Conservation (phyloP, 2,888 invertebrate genomes). For the Amaurobius ferox region DNA sequence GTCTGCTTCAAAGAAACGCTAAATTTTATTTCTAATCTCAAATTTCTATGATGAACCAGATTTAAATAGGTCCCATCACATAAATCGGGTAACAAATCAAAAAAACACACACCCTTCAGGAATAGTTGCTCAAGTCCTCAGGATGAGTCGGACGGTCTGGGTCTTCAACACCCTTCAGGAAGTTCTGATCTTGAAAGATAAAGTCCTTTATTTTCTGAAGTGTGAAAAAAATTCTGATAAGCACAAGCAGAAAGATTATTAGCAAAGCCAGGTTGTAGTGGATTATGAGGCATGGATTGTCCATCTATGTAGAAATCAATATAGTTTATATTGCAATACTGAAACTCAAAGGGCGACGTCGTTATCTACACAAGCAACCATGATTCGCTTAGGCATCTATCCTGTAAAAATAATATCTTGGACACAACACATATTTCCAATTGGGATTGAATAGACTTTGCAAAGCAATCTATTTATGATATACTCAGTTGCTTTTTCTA, state of each 20-base stretch:
- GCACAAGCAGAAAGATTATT: conserved; percentile 56
- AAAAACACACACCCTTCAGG: too few relatives aligned
- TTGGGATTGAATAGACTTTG: conserved; percentile 34
- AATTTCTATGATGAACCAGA: not conserved
- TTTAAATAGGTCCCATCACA: not conserved
- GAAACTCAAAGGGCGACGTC: conserved; percentile 30
- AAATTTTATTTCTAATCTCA: not conserved
- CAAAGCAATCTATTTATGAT: conserved; percentile 20
- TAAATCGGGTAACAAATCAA: too few relatives aligned
- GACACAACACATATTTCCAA: conserved; percentile 73
- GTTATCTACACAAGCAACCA: conserved; percentile 27
- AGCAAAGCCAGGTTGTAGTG: conserved; percentile 16
- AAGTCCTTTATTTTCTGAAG: conserved; percentile 36
- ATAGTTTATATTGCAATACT: conserved; percentile 41
- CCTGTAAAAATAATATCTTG: conserved; percentile 76
- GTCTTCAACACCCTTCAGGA: not conserved
- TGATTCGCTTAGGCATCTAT: conserved; percentile 74
- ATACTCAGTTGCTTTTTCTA: conserved; percentile 27
- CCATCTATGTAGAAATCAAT: conserved; percentile 29
- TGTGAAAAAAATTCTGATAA: conserved; percentile 75
- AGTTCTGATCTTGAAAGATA: conserved; percentile 20
- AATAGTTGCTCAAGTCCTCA: too few relatives aligned
- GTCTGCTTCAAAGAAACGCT: not conserved
- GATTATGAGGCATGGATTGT: conserved; percentile 23
- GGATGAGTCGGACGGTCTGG: too few relatives aligned